phyloP scores from a whole-genome alignment of 2,888 invertebrate genomes.

The Axea sp. region DNA sequence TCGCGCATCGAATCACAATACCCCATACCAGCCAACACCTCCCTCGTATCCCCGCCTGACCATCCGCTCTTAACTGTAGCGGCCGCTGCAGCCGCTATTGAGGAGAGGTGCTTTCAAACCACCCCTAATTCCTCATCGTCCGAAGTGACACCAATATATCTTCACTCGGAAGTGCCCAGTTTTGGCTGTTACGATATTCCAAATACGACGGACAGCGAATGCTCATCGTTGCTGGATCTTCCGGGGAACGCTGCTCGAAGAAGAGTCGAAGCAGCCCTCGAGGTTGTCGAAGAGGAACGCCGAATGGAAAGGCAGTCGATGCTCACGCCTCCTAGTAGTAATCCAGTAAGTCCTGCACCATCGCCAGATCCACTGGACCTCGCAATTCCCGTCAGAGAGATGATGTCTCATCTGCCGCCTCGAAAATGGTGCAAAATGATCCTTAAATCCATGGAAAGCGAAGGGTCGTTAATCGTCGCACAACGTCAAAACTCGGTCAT shows the following conservation, averaged over 20 bases:
- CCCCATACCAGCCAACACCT: slow-evolving; percentile 51
- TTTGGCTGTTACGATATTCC: slow-evolving; percentile 60
- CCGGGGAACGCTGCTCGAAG: slow-evolving; percentile 82
- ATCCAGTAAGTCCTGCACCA: slow-evolving; percentile 81
- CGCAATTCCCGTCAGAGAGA: slow-evolving; percentile 74
- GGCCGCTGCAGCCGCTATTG: slow-evolving; percentile 78
- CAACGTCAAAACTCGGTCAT: slow-evolving; percentile 87
- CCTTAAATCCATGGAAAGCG: slow-evolving; percentile 83
- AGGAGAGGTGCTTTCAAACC: slow-evolving; percentile 67
- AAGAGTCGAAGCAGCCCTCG: slow-evolving; percentile 84
- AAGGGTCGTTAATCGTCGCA: slow-evolving; percentile 73
- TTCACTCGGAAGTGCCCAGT: slow-evolving; percentile 68
- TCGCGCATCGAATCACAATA: slow-evolving; percentile 68
- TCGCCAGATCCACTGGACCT: slow-evolving; percentile 82
- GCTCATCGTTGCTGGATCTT: slow-evolving; percentile 71
- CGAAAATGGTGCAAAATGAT: slow-evolving; percentile 90
- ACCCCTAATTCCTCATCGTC: slow-evolving; percentile 61
- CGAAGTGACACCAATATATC: slow-evolving; percentile 69
- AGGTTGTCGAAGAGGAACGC: slow-evolving; percentile 80
- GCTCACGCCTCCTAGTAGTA: slow-evolving; percentile 83
- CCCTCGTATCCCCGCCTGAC: slow-evolving; percentile 64
- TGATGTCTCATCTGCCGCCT: slow-evolving; percentile 80
- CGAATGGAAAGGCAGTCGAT: slow-evolving; percentile 74
- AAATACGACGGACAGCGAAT: slow-evolving; percentile 60
- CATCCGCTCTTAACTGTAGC: slow-evolving; percentile 75